Percentiles rank a stretch among this genome's conserved stretches.
phyloP scores from a whole-genome alignment of 2,888 invertebrate genomes.

The Gryllus longicercus region DNA sequence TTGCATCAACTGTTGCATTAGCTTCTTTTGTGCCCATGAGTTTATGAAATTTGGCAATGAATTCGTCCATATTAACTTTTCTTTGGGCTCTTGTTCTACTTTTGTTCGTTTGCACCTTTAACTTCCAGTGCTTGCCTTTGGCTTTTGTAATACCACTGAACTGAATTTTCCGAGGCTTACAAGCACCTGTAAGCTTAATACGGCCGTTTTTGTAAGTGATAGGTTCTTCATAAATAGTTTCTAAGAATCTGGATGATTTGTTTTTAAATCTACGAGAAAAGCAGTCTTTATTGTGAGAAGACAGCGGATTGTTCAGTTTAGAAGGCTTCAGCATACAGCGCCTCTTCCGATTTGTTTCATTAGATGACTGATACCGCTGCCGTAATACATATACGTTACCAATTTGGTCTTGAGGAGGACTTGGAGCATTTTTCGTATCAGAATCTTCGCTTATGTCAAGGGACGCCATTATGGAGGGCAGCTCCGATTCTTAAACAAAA shows the following conservation, averaged over 20 bases:
- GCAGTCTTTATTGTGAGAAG: no score
- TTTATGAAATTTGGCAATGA: neutral
- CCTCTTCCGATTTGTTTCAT: neutral
- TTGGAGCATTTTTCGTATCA: neutral
- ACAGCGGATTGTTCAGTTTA: neutral
- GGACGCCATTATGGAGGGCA: neutral
- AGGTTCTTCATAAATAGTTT: conserved; percentile 17
- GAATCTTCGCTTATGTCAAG: neutral
- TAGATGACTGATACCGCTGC: neutral
- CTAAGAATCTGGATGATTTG: neutral
- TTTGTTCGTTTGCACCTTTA: neutral
- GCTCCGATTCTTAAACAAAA: neutral
- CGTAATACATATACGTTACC: no score
- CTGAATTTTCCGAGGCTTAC: neutral
- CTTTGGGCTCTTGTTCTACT: neutral
- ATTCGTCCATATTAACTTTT: neutral
- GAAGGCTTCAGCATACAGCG: neutral
- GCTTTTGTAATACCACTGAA: neutral
- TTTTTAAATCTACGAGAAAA: neutral
- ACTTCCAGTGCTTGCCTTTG: neutral
- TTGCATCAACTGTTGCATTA: no score
- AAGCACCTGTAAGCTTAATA: neutral
- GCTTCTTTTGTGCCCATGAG: neutral
- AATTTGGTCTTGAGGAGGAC: no score
- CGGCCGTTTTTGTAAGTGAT: neutral